These are phyloP conservation scores for Melitaea athalia DNA, from an alignment of 2,888 invertebrate genomes.

Conservation along the genomic window DNA sequence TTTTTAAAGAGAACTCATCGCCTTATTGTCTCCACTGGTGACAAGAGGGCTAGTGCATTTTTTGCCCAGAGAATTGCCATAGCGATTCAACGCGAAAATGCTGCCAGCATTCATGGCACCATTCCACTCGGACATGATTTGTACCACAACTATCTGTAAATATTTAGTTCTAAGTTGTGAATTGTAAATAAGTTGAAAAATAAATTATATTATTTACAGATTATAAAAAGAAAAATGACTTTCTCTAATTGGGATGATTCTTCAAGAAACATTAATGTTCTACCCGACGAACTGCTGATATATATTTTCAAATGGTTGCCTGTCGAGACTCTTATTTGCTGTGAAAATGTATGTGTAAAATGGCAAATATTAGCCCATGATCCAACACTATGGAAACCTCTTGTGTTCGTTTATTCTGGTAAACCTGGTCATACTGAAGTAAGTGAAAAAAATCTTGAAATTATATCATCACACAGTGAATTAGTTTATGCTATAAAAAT, in stretches of 20 bases:
- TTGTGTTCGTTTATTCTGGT: constrained; percentile 64
- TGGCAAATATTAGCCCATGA: constrained; percentile 67
- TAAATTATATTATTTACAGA: not conserved
- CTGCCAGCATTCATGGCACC: no score
- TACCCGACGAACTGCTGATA: constrained; percentile 72
- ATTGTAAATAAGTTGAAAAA: not conserved
- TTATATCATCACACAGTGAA: constrained; percentile 60
- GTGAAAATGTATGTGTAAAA: constrained; percentile 63
- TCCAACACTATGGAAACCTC: constrained; percentile 59
- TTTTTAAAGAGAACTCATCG: no score
- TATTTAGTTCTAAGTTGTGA: no score
- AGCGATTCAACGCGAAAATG: no score
- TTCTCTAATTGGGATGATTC: constrained; percentile 14
- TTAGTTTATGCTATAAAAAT: constrained; percentile 62
- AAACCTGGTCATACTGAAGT: constrained; percentile 64
- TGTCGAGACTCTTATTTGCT: constrained; percentile 59
- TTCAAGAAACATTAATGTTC: constrained; percentile 45
- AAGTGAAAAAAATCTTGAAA: constrained; percentile 56
- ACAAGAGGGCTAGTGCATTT: no score
- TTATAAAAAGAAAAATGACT: constrained; percentile 26
- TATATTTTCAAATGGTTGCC: constrained; percentile 66
- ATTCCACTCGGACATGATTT: no score
- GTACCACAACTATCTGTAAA: no score
- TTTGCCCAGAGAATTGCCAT: no score
- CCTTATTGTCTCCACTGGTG: no score